Conservation (phyloP, 2,113 vertebrate species). For the Salvelinus namaycush region DNA sequence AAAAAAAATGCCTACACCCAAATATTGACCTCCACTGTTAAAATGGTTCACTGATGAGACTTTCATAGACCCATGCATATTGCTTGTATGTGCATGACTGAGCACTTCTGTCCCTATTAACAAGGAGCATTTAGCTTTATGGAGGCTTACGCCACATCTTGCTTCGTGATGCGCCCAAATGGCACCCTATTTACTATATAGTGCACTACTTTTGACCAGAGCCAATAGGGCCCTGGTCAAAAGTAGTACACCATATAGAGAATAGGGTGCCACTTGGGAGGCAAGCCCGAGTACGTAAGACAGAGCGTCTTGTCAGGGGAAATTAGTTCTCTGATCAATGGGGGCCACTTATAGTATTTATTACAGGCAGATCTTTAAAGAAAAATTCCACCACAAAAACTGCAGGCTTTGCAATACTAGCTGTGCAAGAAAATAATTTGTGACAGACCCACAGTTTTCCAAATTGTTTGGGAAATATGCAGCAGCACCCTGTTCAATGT, state of each 20-base stretch:
- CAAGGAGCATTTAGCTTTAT: background rate
- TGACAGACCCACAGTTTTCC: background rate
- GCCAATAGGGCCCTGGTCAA: no score
- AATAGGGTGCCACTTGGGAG: no score
- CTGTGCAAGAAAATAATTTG: background rate
- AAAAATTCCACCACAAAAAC: no score
- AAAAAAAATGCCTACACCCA: background rate
- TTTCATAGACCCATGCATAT: background rate
- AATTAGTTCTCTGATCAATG: background rate
- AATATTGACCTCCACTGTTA: background rate
- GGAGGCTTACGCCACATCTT: background rate
- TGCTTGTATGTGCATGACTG: background rate
- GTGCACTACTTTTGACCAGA: no score
- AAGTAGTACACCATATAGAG: no score
- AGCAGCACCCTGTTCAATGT: background rate
- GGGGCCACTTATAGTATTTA: conserved; percentile 4
- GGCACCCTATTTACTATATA: no score
- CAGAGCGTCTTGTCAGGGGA: background rate
- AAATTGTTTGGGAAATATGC: background rate
- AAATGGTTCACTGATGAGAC: background rate
- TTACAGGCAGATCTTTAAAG: background rate
- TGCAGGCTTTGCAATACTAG: background rate
- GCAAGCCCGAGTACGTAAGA: background rate
- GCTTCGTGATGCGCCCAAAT: no score
- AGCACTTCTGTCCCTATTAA: background rate